Percentiles rank a stretch among this genome's conserved stretches.
These are phyloP conservation scores for Acleris holmiana DNA, from an alignment of 2,888 invertebrate species.

Conservation along the genomic window DNA sequence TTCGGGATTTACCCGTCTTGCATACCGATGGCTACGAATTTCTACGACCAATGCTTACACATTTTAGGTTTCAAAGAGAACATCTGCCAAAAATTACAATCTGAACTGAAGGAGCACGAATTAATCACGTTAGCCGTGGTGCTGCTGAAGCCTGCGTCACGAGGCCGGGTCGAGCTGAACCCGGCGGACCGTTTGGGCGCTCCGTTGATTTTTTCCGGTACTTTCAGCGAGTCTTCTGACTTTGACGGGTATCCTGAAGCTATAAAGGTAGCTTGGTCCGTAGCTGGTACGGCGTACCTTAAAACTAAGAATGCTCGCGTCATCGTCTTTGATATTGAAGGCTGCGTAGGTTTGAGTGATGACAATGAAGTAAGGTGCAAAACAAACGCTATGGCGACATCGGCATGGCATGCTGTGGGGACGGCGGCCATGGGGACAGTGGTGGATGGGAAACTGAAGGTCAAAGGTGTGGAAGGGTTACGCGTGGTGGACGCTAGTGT, in stretches of 20 bases:
- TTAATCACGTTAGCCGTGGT: conserved; percentile 62
- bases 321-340: conserved; percentile 53
- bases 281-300: conserved; percentile 62
- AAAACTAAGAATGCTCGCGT: conserved; percentile 53
- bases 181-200: conserved; percentile 54
- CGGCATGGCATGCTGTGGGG: conserved; percentile 74
- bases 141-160: conserved; percentile 66
- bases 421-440: conserved; percentile 68
- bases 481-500: conserved; percentile 72
- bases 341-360: conserved; percentile 51
- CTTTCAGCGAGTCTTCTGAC: conserved; percentile 59
- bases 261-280: conserved; percentile 51
- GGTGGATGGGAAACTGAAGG: conserved; percentile 57
- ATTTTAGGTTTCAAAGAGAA: conserved; percentile 54
- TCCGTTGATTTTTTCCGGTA: conserved; percentile 66
- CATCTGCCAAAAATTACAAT: conserved; percentile 55
- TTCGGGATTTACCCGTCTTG: conserved; percentile 70
- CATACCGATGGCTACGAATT: conserved; percentile 46
- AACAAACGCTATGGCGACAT: conserved; percentile 57
- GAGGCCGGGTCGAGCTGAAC: conserved; percentile 58
- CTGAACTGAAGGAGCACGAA: conserved; percentile 54
- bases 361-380: conserved; percentile 74
- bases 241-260: conserved; percentile 57
- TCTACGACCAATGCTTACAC: conserved; percentile 51
- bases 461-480: conserved; percentile 55